Evolutionary conservation across 2,797 vertebrate genomes (phyloP).

Genomic region (Onychomys arenicola): DNA sequence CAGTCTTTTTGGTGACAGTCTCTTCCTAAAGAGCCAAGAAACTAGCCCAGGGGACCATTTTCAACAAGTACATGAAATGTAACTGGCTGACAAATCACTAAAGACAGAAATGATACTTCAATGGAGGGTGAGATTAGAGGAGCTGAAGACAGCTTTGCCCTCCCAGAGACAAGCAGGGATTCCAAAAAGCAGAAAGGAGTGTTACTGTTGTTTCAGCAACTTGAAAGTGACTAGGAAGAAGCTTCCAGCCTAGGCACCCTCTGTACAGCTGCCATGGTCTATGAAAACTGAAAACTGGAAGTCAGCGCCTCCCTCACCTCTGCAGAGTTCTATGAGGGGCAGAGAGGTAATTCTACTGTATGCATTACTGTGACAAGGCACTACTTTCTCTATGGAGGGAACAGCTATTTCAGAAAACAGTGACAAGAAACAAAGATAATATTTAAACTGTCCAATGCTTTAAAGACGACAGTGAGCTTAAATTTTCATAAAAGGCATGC

Average conservation of each 20-base stretch:
- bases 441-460: neutral
- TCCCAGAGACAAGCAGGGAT: neutral
- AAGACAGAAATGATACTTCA: slow-evolving; percentile 4
- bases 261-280: neutral
- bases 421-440: slow-evolving; percentile 61
- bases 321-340: neutral
- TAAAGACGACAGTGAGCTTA: slow-evolving; percentile 4
- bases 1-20: neutral
- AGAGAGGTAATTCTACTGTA: slow-evolving; percentile 4
- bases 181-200: slow-evolving; percentile 14
- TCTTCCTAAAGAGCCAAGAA: slow-evolving; percentile 45
- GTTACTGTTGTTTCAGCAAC: neutral
- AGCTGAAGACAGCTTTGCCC: neutral
- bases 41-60: neutral
- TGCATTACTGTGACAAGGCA: neutral
- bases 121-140: neutral
- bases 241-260: neutral
- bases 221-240: slow-evolving; percentile 14
- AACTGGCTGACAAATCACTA: slow-evolving; percentile 1
- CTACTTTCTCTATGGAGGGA: neutral
- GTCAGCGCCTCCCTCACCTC: neutral
- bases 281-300: slow-evolving; percentile 1
- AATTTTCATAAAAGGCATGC: slow-evolving; percentile 35
- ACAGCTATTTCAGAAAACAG: slow-evolving; percentile 18
- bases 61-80: neutral